Percentiles rank a stretch among this genome's conserved stretches.
Conservation (phyloP, 2,113 vertebrate genomes). For the Oriolus oriolus region DNA sequence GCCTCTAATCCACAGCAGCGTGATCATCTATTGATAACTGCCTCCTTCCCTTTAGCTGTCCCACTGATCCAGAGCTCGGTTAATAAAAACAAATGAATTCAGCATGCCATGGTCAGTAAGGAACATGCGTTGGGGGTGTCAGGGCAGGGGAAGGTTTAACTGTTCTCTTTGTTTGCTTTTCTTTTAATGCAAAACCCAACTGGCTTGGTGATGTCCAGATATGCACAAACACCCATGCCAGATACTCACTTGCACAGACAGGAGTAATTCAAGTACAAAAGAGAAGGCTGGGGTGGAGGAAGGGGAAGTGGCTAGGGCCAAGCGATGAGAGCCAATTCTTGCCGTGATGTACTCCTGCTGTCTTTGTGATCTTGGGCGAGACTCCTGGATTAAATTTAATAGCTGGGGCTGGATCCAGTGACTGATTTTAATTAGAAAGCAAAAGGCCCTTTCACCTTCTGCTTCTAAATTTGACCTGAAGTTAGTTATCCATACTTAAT, state of each 20-base stretch:
- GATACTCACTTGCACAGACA: conserved; percentile 9
- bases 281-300: conserved; percentile 7
- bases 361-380: neutral
- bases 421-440: conserved; percentile 28
- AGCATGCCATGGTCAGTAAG: neutral
- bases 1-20: conserved; percentile 6
- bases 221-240: neutral
- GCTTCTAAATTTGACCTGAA: conserved; percentile 25
- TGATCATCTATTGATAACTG: conserved; percentile 40
- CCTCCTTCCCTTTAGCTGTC: neutral
- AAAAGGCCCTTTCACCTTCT: conserved; percentile 24
- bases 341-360: neutral
- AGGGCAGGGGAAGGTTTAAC: neutral
- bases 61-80: neutral
- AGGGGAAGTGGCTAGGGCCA: conserved; percentile 34
- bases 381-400: conserved; percentile 12
- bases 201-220: conserved; percentile 28
- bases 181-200: conserved; percentile 16
- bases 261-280: conserved; percentile 20
- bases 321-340: neutral
- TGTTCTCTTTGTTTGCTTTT: conserved; percentile 30
- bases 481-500: neutral
- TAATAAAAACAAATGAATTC: conserved; percentile 30
- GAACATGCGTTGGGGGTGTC: neutral
- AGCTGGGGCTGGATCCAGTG: neutral